Percentiles rank a stretch among this genome's conserved stretches.
These are phyloP conservation scores for Scrobipalpa costella DNA, from an alignment of 2,888 invertebrate species.

Conservation along the genomic window DNA sequence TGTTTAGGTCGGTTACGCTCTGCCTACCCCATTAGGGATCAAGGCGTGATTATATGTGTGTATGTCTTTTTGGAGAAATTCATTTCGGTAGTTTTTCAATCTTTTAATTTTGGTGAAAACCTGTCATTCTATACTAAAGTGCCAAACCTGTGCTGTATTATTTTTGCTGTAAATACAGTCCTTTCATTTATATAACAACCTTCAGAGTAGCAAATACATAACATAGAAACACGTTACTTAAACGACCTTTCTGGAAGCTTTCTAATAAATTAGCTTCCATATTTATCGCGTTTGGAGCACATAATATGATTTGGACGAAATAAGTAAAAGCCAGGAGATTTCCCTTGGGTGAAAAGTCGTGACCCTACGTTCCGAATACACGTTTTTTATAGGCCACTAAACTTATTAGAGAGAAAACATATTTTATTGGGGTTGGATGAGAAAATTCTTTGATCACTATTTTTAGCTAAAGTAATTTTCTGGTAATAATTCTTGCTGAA, in stretches of 20 bases:
- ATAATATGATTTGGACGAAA: slow-evolving; percentile 45
- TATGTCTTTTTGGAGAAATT: too few relatives aligned
- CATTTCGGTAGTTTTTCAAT: too few relatives aligned
- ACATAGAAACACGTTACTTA: too few relatives aligned
- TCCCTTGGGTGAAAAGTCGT: slow-evolving; percentile 36
- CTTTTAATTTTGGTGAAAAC: too few relatives aligned
- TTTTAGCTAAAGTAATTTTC: not conserved
- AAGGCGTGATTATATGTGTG: too few relatives aligned
- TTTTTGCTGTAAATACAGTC: not conserved
- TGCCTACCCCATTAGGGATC: too few relatives aligned
- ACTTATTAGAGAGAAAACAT: slow-evolving; percentile 36
- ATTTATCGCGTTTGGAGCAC: slow-evolving; percentile 25
- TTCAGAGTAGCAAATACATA: too few relatives aligned
- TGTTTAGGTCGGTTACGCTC: too few relatives aligned
- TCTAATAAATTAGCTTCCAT: slow-evolving; percentile 22
- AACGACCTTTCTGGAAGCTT: slow-evolving; percentile 1
- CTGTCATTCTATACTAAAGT: too few relatives aligned
- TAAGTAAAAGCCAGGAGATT: slow-evolving; percentile 48
- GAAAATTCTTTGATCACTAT: not conserved
- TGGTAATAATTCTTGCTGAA: not conserved
- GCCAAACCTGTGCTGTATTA: too few relatives aligned
- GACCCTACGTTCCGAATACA: slow-evolving; percentile 35
- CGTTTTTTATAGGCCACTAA: slow-evolving; percentile 43
- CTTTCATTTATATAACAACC: not conserved
- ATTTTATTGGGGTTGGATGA: slow-evolving; percentile 13